phyloP scores from a whole-genome alignment of 1,140 invertebrate species.

The Kradibia gibbosae region DNA sequence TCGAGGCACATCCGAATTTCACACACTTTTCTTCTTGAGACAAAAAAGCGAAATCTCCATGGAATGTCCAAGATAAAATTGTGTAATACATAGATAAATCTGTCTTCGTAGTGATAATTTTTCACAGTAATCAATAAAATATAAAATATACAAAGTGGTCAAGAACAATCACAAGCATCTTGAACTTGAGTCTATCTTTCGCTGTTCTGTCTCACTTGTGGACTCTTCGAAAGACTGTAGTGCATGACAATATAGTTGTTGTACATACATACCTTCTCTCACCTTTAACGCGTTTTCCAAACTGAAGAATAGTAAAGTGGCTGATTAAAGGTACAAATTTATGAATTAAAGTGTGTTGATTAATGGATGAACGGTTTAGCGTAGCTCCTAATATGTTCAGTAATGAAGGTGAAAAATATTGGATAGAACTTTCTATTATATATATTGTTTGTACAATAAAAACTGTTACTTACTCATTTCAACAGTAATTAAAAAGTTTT shows the following conservation, averaged over 20 bases:
- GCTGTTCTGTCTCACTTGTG: slow-evolving; percentile 46
- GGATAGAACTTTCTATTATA: too few relatives aligned
- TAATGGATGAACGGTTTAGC: not conserved
- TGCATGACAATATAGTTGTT: slow-evolving; percentile 71
- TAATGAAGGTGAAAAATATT: not conserved
- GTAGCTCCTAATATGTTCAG: not conserved
- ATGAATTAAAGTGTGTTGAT: not conserved
- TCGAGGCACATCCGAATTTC: not conserved
- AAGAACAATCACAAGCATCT: not conserved
- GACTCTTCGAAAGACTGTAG: slow-evolving; percentile 67
- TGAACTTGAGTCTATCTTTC: slow-evolving; percentile 34
- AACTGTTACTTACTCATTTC: too few relatives aligned
- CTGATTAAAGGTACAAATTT: not conserved
- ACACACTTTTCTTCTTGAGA: not conserved
- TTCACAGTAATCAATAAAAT: not conserved
- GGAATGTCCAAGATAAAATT: not conserved
- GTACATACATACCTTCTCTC: slow-evolving; percentile 45
- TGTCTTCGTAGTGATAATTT: not conserved
- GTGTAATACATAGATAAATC: not conserved
- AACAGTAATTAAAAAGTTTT: too few relatives aligned
- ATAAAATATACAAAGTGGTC: not conserved
- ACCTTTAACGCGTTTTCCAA: slow-evolving; percentile 54
- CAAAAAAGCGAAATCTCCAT: not conserved
- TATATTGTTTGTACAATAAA: too few relatives aligned
- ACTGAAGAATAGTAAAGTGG: not conserved